Evolutionary conservation across 1,140 invertebrate genomes (phyloP), one percentile per base, ranked within the genome.

Genomic region (Teleopsis dalmanni): DNA sequence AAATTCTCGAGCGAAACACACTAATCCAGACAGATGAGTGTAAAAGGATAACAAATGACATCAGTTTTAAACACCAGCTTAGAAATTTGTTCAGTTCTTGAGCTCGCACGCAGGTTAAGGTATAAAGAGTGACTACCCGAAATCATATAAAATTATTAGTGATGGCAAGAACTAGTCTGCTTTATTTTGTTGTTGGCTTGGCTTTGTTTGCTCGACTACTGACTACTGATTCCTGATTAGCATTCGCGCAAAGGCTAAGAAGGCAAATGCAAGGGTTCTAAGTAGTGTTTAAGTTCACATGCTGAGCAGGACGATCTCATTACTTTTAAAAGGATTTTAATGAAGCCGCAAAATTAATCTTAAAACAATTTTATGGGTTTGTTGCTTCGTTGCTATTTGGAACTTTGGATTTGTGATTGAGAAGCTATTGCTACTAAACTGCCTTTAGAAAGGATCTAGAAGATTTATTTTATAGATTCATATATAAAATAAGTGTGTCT

Each of bases 311-410:
- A 38, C 34, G 46, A 48, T 48, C 62, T 63, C 63, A 65, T 65
- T 65, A 65, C 25, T 61, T 65, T 65, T 65, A 65, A 65, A 65
- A 61, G 62, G 62, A 65, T 65, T 65, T 65, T 55, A 65, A 65
- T 65, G 65, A 65, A 65, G 62, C 63, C 58, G 53, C 62, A 65
- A 65, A n/a, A 65, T 65, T 65, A 63, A 65, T 65, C 63, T 58
- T 56, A 54, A 60, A 62, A 65, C 62, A 65, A 65, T 36, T 22
- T 34, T 9, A 31, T n/a, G 11, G 10, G 21, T 19, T 21, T 25
- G 18, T 27, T 43, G 27, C 13, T 25, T 13, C 29, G 9, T 18
- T 10, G 16, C 11, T n/a, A 8, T 29, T 29, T 8, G 13, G 13
- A 8, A 29, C 27, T 8, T 13, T 29, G 27, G 13, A 13, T 13